These are phyloP conservation scores for Apoderus coryli DNA, from an alignment of 2,888 invertebrate genomes.

Conservation along the genomic window DNA sequence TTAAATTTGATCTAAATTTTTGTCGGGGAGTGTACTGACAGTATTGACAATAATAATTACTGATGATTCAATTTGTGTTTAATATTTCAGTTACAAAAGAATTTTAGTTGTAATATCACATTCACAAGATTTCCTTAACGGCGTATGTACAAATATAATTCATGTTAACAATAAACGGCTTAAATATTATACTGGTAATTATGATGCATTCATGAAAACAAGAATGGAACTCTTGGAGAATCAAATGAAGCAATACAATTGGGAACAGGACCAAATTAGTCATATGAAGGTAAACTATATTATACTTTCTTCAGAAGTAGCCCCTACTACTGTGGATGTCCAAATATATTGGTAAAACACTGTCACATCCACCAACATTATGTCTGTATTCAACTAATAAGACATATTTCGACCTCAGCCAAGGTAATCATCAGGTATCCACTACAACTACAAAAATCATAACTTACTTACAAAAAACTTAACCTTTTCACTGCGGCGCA, in stretches of 20 bases:
- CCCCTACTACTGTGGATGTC: no score
- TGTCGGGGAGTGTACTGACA: no score
- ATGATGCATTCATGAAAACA: conserved; percentile 91
- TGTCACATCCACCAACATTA: not conserved
- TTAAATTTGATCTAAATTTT: no score
- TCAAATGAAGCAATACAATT: conserved; percentile 97
- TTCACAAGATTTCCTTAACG: conserved; percentile 98
- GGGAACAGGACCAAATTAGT: conserved; percentile 98
- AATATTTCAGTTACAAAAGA: conserved; percentile 72
- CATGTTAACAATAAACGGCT: conserved; percentile 88
- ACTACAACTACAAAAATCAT: conserved; percentile 1
- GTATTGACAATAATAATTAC: no score
- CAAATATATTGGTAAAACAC: no score
- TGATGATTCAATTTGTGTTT: no score
- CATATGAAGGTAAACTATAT: conserved; percentile 98
- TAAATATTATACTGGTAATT: conserved; percentile 87
- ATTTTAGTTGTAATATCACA: conserved; percentile 97
- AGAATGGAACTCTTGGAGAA: conserved; percentile 90
- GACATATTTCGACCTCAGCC: no score
- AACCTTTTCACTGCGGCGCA: no score
- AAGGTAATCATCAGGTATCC: conserved; percentile 2
- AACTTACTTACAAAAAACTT: conserved; percentile 4
- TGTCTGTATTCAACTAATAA: no score
- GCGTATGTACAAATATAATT: conserved; percentile 91
- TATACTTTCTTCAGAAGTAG: no score